These are phyloP conservation scores for Bucco capensis DNA, from an alignment of 2,113 vertebrate species.

Conservation along the genomic window DNA sequence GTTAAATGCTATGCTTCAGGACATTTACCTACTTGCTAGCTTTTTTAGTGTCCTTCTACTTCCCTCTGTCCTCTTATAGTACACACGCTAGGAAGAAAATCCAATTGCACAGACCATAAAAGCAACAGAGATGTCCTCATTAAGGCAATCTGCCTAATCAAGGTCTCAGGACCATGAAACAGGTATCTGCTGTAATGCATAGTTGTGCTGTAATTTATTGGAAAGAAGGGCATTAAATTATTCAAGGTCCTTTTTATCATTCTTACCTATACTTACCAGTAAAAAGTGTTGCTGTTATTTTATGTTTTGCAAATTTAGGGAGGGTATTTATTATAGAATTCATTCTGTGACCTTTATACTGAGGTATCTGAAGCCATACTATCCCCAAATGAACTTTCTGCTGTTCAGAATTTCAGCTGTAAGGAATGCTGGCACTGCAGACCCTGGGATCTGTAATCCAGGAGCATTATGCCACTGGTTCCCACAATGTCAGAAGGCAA, in stretches of 20 bases:
- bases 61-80: rapidly evolving
- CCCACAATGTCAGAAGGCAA: background rate
- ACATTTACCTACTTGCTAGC: background rate
- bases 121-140: background rate
- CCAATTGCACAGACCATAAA: rapidly evolving
- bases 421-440: background rate
- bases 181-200: background rate
- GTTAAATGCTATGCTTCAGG: background rate
- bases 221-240: background rate
- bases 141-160: background rate
- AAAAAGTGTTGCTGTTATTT: background rate
- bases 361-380: background rate
- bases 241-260: background rate
- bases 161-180: background rate
- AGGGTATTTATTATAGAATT: background rate
- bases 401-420: background rate
- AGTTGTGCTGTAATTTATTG: background rate
- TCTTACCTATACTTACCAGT: background rate
- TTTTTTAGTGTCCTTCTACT: background rate
- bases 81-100: background rate
- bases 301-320: background rate
- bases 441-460: background rate
- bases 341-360: background rate
- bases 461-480: background rate
- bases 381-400: background rate